Evolutionary conservation across 2,888 invertebrate species (phyloP).

Genomic region (Patella depressa): DNA sequence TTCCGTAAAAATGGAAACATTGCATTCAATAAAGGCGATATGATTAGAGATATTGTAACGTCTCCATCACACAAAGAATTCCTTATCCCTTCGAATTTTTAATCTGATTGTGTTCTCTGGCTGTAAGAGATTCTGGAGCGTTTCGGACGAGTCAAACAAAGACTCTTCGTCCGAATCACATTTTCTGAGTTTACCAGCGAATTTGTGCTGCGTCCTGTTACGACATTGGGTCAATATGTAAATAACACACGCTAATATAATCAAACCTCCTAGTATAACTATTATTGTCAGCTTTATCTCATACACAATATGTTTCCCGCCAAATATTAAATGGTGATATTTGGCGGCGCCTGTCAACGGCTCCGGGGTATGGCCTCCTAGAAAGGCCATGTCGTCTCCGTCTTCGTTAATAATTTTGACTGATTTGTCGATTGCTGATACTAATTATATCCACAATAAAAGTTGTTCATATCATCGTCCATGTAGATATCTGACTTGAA

Average conservation of each 20-base stretch:
- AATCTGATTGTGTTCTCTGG: conserved; percentile 33
- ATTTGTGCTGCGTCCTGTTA: conserved; percentile 7
- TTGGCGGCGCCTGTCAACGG: conserved; percentile 14
- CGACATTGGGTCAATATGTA: conserved; percentile 45
- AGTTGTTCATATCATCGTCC: too few species aligned
- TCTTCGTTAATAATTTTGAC: too few species aligned
- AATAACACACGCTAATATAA: conserved; percentile 39
- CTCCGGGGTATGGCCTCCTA: background rate
- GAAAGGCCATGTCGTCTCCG: background rate
- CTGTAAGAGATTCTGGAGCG: conserved; percentile 37
- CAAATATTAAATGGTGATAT: conserved; percentile 38
- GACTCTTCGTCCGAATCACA: conserved; percentile 32
- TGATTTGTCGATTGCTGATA: too few species aligned
- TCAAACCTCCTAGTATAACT: conserved; percentile 38
- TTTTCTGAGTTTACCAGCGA: conserved; percentile 17
- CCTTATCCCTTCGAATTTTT: conserved; percentile 37
- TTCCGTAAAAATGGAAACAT: too few species aligned
- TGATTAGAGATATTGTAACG: too few species aligned
- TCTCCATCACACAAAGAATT: conserved; percentile 35
- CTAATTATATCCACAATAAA: too few species aligned
- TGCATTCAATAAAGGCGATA: too few species aligned
- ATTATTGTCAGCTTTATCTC: conserved; percentile 45
- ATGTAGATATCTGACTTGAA: too few species aligned
- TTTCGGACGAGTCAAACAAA: conserved; percentile 38
- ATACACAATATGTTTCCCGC: conserved; percentile 41